Conservation (phyloP, 1,140 invertebrate species). For the Chironomus tepperi region DNA sequence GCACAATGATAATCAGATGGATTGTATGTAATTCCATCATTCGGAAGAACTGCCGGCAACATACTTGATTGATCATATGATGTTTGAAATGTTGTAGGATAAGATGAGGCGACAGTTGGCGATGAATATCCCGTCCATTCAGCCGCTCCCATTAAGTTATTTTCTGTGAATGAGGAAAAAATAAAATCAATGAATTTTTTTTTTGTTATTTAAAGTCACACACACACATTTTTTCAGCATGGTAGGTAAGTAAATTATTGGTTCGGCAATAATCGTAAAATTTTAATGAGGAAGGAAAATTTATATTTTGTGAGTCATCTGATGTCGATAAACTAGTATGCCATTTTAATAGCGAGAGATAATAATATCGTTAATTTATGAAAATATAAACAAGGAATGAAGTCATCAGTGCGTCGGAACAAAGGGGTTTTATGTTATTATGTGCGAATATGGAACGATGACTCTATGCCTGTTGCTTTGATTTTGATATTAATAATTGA, state of each 20-base stretch:
- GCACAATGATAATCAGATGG: slow-evolving; percentile 30
- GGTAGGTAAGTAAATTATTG: not conserved
- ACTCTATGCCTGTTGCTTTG: no score
- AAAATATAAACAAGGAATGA: no score
- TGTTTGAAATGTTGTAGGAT: slow-evolving; percentile 4
- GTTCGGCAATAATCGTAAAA: slow-evolving; percentile 19
- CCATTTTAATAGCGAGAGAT: no score
- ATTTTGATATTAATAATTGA: no score
- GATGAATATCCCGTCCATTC: slow-evolving; percentile 38
- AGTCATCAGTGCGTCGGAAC: no score
- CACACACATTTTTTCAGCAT: not conserved
- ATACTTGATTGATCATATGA: slow-evolving; percentile 21
- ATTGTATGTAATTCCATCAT: slow-evolving; percentile 29
- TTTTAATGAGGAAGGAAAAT: not conserved
- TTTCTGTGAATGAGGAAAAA: slow-evolving; percentile 33
- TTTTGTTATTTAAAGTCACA: not conserved
- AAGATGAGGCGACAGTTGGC: slow-evolving; percentile 17
- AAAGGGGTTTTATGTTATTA: no score
- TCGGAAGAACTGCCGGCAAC: slow-evolving; percentile 27
- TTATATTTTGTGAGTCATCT: not conserved
- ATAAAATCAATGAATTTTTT: not conserved
- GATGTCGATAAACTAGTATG: not conserved
- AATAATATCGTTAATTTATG: no score
- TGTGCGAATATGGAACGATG: no score
- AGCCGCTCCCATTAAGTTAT: slow-evolving; percentile 40